Base-by-base conservation (phyloP, 1,140 invertebrate species). In the Hetaerina americana region DNA sequence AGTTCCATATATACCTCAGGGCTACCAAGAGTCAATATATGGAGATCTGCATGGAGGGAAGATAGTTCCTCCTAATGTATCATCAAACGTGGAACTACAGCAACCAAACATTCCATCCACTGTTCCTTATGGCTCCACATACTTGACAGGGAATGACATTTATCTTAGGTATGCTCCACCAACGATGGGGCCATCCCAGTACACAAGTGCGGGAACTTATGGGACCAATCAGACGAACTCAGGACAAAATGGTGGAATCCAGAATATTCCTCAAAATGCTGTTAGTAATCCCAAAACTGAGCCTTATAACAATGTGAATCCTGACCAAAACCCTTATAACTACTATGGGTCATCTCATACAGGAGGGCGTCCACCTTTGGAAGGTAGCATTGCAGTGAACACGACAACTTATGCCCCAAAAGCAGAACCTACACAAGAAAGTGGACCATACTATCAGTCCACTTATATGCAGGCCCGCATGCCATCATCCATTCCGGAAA, bases 401-500 rank as follows among this genome's bases (percentile, higher is more conserved):
- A n/a, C n/a, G n/a, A n/a, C n/a, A n/a, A n/a, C n/a, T n/a, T n/a
- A n/a, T n/a, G n/a, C n/a, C n/a, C n/a, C n/a, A n/a, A n/a, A n/a
- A n/a, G n/a, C n/a, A n/a, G n/a, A n/a, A n/a, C 15, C 40, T 57
- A 18, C 22, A 57, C 40, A 12, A 57, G 40, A 57, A 57, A 57
- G 22, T 57, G 10, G 26, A 57, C 15, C 15, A 18, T 57, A 57
- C 22, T 57, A 57, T 12, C 40, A 31, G 22, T 27, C 29, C 70
- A 76, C 75, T 3, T 77, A 77, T 66, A 77, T 77, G 74, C 75
- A 76, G 70, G 76, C 76, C 0, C 31, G 73, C 8, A 73, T 68
- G n/a, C 74, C 75, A 5, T 22, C 24, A 24, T 24, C 70, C 15
- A 66, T n/a, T 22, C 70, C 70, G 10, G 31, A 28, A 24, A 71